A percentile compares a stretch with the other conserved stretches of the same genome.
These are phyloP conservation scores for Pipra filicauda DNA, from an alignment of 2,113 vertebrate genomes.

Conservation along the genomic window DNA sequence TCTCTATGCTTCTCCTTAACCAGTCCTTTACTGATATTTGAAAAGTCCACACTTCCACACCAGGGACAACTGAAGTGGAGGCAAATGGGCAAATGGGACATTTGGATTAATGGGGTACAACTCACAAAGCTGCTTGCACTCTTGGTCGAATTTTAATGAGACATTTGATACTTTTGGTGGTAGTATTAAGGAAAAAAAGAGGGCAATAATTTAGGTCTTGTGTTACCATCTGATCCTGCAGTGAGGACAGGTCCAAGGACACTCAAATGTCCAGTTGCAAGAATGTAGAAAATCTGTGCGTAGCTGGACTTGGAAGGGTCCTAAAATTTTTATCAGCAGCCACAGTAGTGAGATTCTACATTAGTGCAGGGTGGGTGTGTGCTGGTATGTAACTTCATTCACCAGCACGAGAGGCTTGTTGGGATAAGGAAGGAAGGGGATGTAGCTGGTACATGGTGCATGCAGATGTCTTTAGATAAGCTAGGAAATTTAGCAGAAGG, in stretches of 20 bases:
- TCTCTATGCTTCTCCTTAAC: background rate
- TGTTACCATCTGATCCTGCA: background rate
- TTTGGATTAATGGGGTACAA: background rate
- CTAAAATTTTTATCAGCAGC: background rate
- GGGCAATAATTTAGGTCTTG: background rate
- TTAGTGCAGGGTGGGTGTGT: background rate
- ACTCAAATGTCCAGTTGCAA: background rate
- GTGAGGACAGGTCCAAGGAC: background rate
- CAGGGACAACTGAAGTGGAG: background rate
- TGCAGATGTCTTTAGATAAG: background rate
- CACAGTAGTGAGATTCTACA: background rate
- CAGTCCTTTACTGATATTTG: background rate
- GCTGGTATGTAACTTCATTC: background rate
- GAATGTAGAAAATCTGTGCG: background rate
- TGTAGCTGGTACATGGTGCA: background rate
- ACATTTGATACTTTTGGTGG: background rate
- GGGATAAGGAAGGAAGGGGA: background rate
- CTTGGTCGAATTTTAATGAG: background rate
- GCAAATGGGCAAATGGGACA: background rate
- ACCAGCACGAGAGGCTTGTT: accelerated
- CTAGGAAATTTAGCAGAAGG: background rate
- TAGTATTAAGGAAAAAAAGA: background rate
- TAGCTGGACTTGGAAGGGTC: background rate
- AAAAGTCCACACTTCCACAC: background rate
- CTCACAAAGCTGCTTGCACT: background rate